Base-by-base conservation (phyloP, 2,113 vertebrate species). In the Orthonyx spaldingii region DNA sequence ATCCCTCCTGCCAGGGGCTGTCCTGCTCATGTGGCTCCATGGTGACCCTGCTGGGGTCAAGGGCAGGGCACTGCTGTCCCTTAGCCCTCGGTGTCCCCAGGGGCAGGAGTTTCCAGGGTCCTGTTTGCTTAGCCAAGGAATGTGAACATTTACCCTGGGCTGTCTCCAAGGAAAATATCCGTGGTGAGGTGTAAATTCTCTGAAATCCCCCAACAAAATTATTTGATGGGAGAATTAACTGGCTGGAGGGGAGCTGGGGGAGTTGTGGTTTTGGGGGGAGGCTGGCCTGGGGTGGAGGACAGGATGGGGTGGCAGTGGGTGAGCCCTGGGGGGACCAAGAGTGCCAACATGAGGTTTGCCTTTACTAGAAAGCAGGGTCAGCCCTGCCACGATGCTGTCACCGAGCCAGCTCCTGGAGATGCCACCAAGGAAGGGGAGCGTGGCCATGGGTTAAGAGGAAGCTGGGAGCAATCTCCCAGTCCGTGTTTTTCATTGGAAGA, bases 121-220 rank as follows among this genome's bases (percentile, higher is more conserved):
- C 33, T 80, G 68, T 92, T 93, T 84, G 22, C 60, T 50, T 55
- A 61, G 39, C 60, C 33, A 4, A 80, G 65, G 33, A 89, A 94
- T 44, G 33, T 35, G 85, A 93, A 89, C 70, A 50, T 94, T 96
- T 93, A 87, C 60, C 30, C 84, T 95, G 95, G 90, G 74, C 77
- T 55, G 44, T 44, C 64, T 95, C 93, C 96, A 96, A 94, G 77
- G 64, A 77, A 94, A 94, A 87, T 53, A 96, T 35, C 60, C 22
- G 0, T 20, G 52, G 26, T 15, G 89, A 87, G 60, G 81, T 91
- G 92, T 59, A 63, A 96, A 89, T 82, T 95, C 72, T 10, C 60
- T 22, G 35, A 84, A 95, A 74, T 59, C n/a, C 60, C 5, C 4
- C 44, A 14, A 35, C 30, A 70, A 28, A 39, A 27, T 7, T 8